These are phyloP conservation scores for Congeria kusceri DNA, from an alignment of 2,888 invertebrate genomes.

Conservation along the genomic window DNA sequence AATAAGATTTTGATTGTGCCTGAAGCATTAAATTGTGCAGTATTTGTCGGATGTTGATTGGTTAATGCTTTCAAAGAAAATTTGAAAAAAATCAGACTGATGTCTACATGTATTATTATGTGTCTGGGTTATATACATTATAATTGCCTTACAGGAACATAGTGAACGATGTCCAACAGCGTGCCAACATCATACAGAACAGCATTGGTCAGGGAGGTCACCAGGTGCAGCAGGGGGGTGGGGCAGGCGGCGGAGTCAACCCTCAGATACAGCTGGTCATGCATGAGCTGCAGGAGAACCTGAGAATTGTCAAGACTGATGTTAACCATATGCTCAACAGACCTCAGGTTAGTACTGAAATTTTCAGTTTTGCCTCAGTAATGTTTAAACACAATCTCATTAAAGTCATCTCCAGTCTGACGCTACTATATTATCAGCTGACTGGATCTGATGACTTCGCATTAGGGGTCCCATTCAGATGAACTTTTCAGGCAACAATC, in stretches of 20 bases:
- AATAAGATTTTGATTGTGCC: too few species aligned
- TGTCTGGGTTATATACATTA: too few species aligned
- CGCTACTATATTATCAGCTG: too few species aligned
- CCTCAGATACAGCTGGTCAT: constrained; percentile 68
- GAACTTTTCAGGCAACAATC: too few species aligned
- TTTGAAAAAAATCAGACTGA: too few species aligned
- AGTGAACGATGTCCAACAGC: constrained; percentile 74
- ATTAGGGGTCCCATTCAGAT: too few species aligned
- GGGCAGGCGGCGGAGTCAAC: constrained; percentile 60
- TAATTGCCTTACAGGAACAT: constrained; percentile 66
- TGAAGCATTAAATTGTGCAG: too few species aligned
- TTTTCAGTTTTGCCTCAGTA: background rate
- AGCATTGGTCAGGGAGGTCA: constrained; percentile 54
- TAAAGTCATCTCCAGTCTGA: too few species aligned
- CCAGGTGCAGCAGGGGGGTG: constrained; percentile 53
- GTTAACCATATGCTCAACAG: constrained; percentile 67
- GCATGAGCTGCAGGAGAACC: constrained; percentile 77
- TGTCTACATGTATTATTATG: too few species aligned
- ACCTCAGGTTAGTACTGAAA: constrained; percentile 64
- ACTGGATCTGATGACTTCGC: too few species aligned
- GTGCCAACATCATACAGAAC: constrained; percentile 64
- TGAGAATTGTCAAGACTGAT: constrained; percentile 71
- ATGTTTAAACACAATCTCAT: background rate
- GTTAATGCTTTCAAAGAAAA: too few species aligned
- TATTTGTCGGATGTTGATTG: too few species aligned